Evolutionary conservation across 2,797 vertebrate genomes (phyloP), one percentile per base, ranked within the genome.

Genomic region (Octomys mimax): DNA sequence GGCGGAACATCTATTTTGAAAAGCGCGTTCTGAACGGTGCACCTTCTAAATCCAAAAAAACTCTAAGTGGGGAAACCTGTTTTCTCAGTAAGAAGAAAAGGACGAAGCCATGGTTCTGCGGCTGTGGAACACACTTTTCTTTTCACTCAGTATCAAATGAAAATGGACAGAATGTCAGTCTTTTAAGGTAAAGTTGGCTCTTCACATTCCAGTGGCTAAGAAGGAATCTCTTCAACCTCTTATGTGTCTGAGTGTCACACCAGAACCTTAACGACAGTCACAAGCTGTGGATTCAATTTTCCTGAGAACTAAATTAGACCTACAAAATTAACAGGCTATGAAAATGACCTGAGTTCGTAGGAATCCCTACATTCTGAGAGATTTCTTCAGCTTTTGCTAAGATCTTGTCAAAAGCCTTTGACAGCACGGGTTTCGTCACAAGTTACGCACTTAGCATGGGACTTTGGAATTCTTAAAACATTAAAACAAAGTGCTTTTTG

Each of bases 321-420:
- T 93, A 96, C 0, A 42, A 97, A 97, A 96, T 86, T 89, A 94
- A 96, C 21, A 94, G 84, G 85, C 75, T 82, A 87, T 78, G 92
- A 89, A 93, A 95, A 95, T 95, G 94, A 95, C 96, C 97, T 87
- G 96, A 96, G 96, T 95, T 97, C 92, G 91, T 4, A 89, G 88
- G 93, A 96, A 92, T 92, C 92, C 95, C 92, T 93, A 82, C 94
- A 87, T 93, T 77, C 31, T 16, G 57, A 87, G 80, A 94, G 54
- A 92, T 26, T 89, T 57, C 80, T 96, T 86, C 46, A 93, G 89
- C 85, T 88, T 89, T 79, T 90, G 78, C 92, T 94, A 77, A 95
- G 68, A 90, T 73, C 62, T 90, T 87, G 91, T 93, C 52, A 75
- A 92, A 90, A 91, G 68, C 87, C 82, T 96, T 95, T 87, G 83